These are phyloP conservation scores for Atrichornis clamosus DNA, from an alignment of 2,113 vertebrate genomes.

Conservation along the genomic window DNA sequence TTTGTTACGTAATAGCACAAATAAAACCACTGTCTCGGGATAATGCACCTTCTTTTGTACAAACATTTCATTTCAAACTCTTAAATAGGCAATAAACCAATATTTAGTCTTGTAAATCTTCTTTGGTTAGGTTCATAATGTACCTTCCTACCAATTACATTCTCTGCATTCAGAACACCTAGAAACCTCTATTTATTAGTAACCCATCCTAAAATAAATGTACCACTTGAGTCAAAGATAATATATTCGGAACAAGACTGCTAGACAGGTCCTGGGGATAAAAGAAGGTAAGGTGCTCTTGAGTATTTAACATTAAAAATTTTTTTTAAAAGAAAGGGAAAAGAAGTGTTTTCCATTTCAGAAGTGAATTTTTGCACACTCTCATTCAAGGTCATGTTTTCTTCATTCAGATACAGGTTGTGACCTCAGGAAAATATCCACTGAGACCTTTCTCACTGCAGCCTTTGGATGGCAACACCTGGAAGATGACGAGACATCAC, in stretches of 20 bases:
- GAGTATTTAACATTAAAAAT: background rate
- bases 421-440: background rate
- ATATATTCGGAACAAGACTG: background rate
- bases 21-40: background rate
- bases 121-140: background rate
- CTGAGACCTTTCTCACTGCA: background rate
- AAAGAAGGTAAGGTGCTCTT: background rate
- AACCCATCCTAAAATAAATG: background rate
- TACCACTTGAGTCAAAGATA: background rate
- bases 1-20: background rate
- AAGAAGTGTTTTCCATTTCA: background rate
- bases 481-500: background rate
- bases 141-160: background rate
- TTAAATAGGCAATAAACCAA: slow-evolving; percentile 17
- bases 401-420: background rate
- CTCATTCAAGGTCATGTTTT: background rate
- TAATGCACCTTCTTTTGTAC: background rate
- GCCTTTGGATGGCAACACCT: background rate
- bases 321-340: background rate
- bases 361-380: background rate
- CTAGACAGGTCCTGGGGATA: background rate
- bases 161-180: background rate
- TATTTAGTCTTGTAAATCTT: background rate
- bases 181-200: background rate
- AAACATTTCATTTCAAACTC: background rate